Evolutionary conservation across 2,797 vertebrate genomes (phyloP), one percentile per base, ranked within the genome.

Genomic region (Gambelia wislizenii): DNA sequence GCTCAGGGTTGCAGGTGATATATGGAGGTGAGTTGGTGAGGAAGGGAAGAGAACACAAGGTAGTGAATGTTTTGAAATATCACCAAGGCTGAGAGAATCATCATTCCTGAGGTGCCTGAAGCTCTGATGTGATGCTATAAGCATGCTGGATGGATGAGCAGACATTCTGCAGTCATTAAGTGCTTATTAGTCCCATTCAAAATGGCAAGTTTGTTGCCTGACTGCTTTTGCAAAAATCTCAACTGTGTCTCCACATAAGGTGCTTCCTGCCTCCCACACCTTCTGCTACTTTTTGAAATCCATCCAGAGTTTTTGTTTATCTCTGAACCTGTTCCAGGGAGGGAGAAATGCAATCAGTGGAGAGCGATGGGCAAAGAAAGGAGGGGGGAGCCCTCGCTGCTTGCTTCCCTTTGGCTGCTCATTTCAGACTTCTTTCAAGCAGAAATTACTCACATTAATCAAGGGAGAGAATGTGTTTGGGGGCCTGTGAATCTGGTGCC

Each of bases 381-480:
- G 90, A 12, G 47, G 84, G 90, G 92, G 87, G 89, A 94, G 84
- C 90, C 92, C 91, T 91, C 86, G 0, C 42, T 47, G 39, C 74
- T 94, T 59, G 64, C 94, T 94, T 94, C 93, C 93, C 91, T 90
- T 94, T 76, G 90, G 92, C 95, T 93, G 93, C 95, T 96, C 95
- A 93, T 96, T 95, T 96, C 94, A 88, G 83, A 90, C 95, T 94
- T 83, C 95, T 92, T 86, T 93, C 92, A 30, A 86, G 94, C 95
- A 95, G 94, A 95, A 96, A 96, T 94, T 88, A 91, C 91, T 95
- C 92, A 70, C 95, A 92, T 95, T 93, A 93, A 95, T 95, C 95
- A 94, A 94, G 91, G 93, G 90, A 74, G 91, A 93, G 95, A 92
- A 92, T 42, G 95, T 49, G 95, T 90, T 93, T 86, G 92, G 91